phyloP scores from a whole-genome alignment of 2,888 invertebrate genomes.

The Petrolisthes cinctipes region DNA sequence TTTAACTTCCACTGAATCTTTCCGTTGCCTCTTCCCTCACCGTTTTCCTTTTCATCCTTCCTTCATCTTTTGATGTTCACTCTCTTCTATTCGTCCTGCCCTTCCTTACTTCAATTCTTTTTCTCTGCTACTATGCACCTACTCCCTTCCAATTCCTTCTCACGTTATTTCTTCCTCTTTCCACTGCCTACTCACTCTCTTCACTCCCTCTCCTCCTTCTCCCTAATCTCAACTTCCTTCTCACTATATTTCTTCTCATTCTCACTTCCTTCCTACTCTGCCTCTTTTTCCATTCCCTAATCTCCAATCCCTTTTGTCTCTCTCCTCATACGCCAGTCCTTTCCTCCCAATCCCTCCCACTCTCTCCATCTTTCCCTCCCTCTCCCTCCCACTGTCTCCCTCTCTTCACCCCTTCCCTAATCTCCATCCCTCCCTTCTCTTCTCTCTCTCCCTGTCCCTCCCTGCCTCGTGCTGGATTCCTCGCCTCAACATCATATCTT shows the following conservation, averaged over 20 bases:
- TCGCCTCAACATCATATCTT: background rate
- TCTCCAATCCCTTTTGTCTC: background rate
- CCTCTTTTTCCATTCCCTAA: background rate
- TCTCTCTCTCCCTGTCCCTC: background rate
- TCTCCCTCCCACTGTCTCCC: background rate
- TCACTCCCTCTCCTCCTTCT: background rate
- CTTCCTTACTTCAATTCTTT: background rate
- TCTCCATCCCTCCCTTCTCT: background rate
- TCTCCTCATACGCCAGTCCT: background rate
- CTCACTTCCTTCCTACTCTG: background rate
- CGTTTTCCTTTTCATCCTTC: background rate
- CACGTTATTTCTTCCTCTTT: background rate
- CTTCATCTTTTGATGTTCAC: background rate
- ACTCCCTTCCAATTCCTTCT: background rate
- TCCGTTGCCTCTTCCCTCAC: background rate
- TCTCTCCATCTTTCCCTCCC: background rate
- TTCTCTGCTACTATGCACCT: background rate
- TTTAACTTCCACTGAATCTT: too few relatives aligned
- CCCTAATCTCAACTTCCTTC: background rate
- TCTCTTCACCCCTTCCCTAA: background rate
- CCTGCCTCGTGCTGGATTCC: background rate
- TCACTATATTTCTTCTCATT: background rate
- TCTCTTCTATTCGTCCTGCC: background rate
- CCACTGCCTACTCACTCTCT: background rate
- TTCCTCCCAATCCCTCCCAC: background rate